Evolutionary conservation across 2,113 vertebrate genomes (phyloP), one percentile per base, ranked within the genome.

Genomic region (Oxyura jamaicensis): DNA sequence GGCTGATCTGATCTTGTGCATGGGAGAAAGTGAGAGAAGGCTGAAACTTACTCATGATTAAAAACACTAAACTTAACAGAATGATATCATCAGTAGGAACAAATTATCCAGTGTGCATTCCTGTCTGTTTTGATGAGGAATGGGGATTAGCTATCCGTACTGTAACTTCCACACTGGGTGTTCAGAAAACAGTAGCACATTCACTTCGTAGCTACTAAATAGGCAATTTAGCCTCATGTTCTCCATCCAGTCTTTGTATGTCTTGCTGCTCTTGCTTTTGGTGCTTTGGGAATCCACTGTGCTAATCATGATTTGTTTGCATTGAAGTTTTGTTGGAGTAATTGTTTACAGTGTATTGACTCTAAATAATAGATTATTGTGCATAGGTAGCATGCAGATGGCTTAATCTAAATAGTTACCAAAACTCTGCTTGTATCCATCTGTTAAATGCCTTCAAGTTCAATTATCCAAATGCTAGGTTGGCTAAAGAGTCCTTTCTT

Each of bases 21-120:
- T 86, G 95, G 95, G 95, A 97, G 97, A 97, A 97, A 98, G 95
- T 96, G 95, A 98, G 93, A 84, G 91, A 91, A 89, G 83, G 88
- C 91, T 97, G 92, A 92, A 97, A 91, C 87, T 95, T 89, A 62
- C 74, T 96, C 35, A 58, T 96, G 95, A 95, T 97, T 98, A 95
- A 95, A 96, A 97, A 66, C 85, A 94, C 93, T 91, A 88, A 94
- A 90, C 87, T 92, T 93, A 76, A 96, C 46, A 81, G 72, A 48
- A 71, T 97, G 83, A 96, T 97, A 96, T 97, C 93, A 92, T 96
- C 96, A 97, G 84, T 81, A 95, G 97, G 97, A 97, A 98, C 95
- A 96, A 97, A 96, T 96, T 92, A 97, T 78, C 82, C 84, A 90
- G 44, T 88, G 42, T 84, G 42, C 48, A 80, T 91, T 93, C 46